Base-by-base conservation (phyloP, 2,113 vertebrate species). In the Mirza zaza region DNA sequence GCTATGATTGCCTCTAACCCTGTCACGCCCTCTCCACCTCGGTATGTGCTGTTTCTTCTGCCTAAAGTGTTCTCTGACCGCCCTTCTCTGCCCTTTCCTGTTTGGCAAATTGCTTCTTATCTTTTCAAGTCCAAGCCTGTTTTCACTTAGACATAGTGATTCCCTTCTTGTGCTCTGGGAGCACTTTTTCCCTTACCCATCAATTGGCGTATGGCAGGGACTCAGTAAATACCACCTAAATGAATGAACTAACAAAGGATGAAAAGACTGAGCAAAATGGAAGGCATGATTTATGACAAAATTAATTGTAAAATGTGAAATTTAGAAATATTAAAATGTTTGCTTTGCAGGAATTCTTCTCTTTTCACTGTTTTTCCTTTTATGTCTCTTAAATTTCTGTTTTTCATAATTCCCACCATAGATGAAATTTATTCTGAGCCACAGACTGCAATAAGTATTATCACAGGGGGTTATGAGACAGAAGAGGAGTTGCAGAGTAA, bases 321-420 rank as follows among this genome's bases (percentile, higher is more conserved):
- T 57, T 83, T 80, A 39, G 14, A 70, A 94, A 29, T 32, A 59
- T 94, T 85, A 2, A 32, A 73, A 94, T 57, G 10, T 0, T 50
- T 75, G 20, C 45, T 90, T 57, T 34, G 27, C 27, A 50, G 32
- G 61, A 34, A 23, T 9, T 21, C 13, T 23, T 84, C 57, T 65
- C 39, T 75, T 61, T 84, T 36, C 59, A 10, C 84, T 81, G 61
- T 63, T 75, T 77, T 75, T 27, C 42, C 48, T 83, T 27, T 29
- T 55, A 34, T n/a, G 20, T 85, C 48, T 61, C 21, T 50, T 95
- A 61, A 29, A 70, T 80, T 86, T 77, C 25, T 90, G 13, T 77
- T 92, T 94, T 97, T 61, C 6, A 4, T 91, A 5, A 91, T 95
- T 87, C 85, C 45, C 61, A 67, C 15, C 73, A 65, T 3, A 96